Evolutionary conservation across 2,797 vertebrate genomes (phyloP).

Genomic region (Pristis pectinata): DNA sequence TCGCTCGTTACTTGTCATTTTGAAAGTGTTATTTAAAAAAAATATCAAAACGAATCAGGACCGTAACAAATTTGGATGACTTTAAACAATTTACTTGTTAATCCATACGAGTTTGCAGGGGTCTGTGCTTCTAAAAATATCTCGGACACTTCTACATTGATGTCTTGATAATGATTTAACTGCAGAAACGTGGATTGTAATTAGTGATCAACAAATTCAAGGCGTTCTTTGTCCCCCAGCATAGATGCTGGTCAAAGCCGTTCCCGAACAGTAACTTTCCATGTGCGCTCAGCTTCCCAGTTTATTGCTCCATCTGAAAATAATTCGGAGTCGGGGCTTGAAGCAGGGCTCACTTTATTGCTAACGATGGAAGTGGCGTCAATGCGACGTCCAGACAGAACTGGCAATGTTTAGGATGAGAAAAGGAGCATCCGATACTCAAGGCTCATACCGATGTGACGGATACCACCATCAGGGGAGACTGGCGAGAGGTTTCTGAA

Average conservation of each 20-base stretch:
- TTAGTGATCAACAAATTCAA: not conserved
- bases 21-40: no score
- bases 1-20: not conserved
- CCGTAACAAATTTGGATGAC: no score
- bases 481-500: not conserved
- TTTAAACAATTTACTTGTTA: not conserved
- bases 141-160: not conserved
- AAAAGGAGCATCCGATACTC: not conserved
- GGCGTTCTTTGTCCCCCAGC: not conserved
- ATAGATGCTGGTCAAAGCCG: not conserved
- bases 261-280: not conserved
- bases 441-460: not conserved
- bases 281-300: not conserved
- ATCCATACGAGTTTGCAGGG: not conserved
- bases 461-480: not conserved
- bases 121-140: not conserved
- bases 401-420: not conserved
- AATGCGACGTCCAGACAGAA: not conserved
- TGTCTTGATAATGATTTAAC: not conserved
- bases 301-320: not conserved
- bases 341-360: not conserved
- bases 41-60: no score
- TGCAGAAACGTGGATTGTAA: not conserved
- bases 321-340: not conserved
- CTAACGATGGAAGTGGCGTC: not conserved